Evolutionary conservation across 1,140 invertebrate genomes (phyloP), one percentile per base, ranked within the genome.

Genomic region (Riptortus pedestris): DNA sequence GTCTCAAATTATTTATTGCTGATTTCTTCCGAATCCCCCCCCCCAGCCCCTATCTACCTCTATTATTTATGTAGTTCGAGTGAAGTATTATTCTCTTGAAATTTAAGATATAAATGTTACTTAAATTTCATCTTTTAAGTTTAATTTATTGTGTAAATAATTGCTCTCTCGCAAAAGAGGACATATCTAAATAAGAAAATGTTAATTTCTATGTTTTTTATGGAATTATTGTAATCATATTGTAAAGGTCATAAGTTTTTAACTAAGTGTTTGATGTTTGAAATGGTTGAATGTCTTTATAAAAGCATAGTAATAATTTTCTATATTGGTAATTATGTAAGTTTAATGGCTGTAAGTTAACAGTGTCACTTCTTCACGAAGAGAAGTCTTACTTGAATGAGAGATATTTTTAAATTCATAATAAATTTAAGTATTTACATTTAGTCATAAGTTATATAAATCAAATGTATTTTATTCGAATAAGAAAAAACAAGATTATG

Each of bases 71-170:
- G 16, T 3, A 55, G 16, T 22, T 55, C 18, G 5, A 12, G 16
- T 55, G 16, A 2, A 26, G 16, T 55, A 14, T 24, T 24, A 24
- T 24, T 55, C 24, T 16, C 24, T 55, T 24, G 12, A 55, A 48
- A 48, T 16, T 48, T 24, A 20, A 26, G 24, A 24, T 9, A 55
- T 1, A 2, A 9, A 9, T 7, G 2, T 26, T 24, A 55, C 20
- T 18, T 24, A 55, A 55, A 55, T 24, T 24, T 14, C 3, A 55
- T 22, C 51, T 26, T 24, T 26, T 55, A 55, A 24, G 16, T 24
- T 55, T 55, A 55, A 55, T 26, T 55, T 55, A 55, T 24, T 20
- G 20, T 55, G 51, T 55, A 55, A 55, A 55, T 55, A 55, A 24
- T 24, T 24, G 24, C 20, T 55, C 22, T 55, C 24, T 4, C 26